Evolutionary conservation across 2,888 invertebrate species (phyloP), one percentile per base, ranked within the genome.

Genomic region (Aphodius granarius): DNA sequence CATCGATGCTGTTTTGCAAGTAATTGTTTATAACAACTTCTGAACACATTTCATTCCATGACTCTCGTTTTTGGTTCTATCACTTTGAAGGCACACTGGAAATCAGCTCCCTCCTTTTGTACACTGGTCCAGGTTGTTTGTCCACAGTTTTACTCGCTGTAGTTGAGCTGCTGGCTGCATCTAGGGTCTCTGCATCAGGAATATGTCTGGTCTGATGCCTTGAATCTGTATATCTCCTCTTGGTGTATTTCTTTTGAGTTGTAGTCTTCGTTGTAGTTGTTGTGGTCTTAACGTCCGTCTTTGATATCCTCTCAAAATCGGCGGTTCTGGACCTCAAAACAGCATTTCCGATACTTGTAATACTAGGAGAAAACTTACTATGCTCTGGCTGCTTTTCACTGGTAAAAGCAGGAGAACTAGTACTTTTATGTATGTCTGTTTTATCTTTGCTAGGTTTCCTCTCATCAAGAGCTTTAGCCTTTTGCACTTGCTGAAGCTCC

Each of bases 71-170:
- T 19, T 68, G 43, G 43, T 43, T 13, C 43, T 43, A 43, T 68
- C 68, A 68, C 68, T 68, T 68, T 21, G 84, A 82, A 21, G 90
- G 91, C 77, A 94, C 94, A 87, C 95, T 95, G 66, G 95, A 94
- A 83, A 95, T 95, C 75, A 95, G 88, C 86, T 95, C 95, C 77
- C 94, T 91, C 78, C 95, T 88, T 87, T 95, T 95, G 90, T 94
- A 95, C 18, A 94, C 91, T 73, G 91, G 90, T 16, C 71, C 65
- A 64, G 20, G 43, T 71, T 71, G 71, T 13, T 83, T 85, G 22
- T 82, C 83, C 15, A 80, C 68, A 18, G 75, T 66, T 20, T 78
- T 77, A 19, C 77, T 76, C 21, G 79, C 74, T 19, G 64, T 73
- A 68, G 76, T 76, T 1, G 73, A 43, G 64, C 66, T 72, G 63